Evolutionary conservation across 2,797 vertebrate genomes (phyloP).

Genomic region (Pristis pectinata): DNA sequence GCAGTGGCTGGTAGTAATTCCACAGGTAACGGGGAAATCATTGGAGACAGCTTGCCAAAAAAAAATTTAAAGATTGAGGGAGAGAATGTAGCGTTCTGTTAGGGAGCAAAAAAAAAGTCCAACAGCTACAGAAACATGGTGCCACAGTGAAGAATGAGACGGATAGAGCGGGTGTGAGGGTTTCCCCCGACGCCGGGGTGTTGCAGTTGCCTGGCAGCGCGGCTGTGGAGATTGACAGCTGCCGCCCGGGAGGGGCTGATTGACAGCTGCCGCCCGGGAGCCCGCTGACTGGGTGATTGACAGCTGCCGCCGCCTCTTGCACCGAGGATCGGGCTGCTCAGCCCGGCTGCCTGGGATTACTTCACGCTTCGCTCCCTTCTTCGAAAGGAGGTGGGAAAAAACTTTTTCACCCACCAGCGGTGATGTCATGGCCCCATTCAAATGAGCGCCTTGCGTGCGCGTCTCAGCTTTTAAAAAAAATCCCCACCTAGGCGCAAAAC

Average conservation of each 20-base stretch:
- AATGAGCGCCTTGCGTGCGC: neutral
- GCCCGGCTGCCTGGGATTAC: neutral
- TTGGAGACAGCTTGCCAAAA: neutral
- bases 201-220: neutral
- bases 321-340: neutral
- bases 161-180: too few relatives aligned
- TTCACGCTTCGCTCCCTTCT: neutral
- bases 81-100: too few relatives aligned
- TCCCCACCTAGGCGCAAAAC: neutral
- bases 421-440: slow-evolving; percentile 27
- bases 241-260: neutral
- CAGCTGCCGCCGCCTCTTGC: neutral
- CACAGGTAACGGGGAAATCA: slow-evolving; percentile 30
- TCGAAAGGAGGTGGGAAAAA: too few relatives aligned
- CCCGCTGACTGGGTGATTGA: too few relatives aligned
- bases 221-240: neutral
- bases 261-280: neutral
- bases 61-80: too few relatives aligned
- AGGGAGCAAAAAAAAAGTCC: neutral
- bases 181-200: neutral
- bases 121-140: neutral
- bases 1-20: neutral
- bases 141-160: too few relatives aligned
- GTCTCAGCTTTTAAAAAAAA: neutral
- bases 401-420: neutral